A percentile compares a stretch with the other conserved stretches of the same genome.
Conservation (phyloP, 2,113 vertebrate species). For the Orcinus orca region DNA sequence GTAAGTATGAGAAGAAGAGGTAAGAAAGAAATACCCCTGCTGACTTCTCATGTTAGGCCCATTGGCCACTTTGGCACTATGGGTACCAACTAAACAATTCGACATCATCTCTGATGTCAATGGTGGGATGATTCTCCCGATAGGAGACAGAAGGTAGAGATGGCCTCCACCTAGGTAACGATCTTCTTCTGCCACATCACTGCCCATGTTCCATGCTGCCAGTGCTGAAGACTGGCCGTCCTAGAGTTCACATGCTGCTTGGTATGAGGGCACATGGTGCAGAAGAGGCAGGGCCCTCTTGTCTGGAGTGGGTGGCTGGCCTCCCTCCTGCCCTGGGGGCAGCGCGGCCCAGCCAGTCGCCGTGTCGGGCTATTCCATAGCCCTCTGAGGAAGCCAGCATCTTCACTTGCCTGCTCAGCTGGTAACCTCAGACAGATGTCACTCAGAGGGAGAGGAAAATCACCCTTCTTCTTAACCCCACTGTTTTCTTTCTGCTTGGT, state of each 20-base stretch:
- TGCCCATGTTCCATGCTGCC: neutral
- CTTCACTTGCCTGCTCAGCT: neutral
- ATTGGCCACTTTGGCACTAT: neutral
- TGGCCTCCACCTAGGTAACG: neutral
- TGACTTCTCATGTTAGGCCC: neutral
- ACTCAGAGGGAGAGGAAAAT: neutral
- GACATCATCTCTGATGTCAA: neutral
- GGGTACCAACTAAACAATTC: neutral
- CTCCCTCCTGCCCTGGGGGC: neutral
- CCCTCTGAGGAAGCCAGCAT: neutral
- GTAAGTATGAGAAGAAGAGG: neutral
- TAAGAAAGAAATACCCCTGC: neutral
- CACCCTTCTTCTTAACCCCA: neutral
- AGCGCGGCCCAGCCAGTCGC: fast-evolving
- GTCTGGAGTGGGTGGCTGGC: neutral
- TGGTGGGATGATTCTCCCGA: neutral
- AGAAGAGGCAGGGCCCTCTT: neutral
- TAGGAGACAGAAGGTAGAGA: neutral
- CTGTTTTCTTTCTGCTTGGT: neutral
- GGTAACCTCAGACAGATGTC: neutral
- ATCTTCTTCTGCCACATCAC: neutral
- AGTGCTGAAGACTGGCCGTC: neutral
- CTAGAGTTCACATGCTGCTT: neutral
- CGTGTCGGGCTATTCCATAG: fast-evolving
- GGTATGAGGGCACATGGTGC: fast-evolving